Evolutionary conservation across 2,113 vertebrate species (phyloP), one percentile per base, ranked within the genome.

Genomic region (Tyto alba): DNA sequence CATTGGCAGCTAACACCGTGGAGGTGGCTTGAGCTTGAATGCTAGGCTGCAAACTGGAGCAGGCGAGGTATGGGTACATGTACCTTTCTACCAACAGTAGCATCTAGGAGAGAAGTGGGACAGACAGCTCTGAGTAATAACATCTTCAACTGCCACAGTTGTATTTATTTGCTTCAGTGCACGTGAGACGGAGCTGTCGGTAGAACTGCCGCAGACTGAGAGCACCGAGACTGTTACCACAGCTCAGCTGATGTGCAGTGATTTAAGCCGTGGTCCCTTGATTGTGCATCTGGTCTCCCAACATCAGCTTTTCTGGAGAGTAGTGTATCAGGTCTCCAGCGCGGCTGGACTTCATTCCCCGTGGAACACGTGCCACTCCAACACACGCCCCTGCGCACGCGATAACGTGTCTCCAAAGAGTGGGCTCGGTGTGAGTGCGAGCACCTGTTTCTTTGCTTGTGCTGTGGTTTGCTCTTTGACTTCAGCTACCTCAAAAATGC

Each of bases 401-500:
- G 73, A 34, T 68, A 82, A n/a, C 17, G 41, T 38, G 67, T 91
- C 80, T 96, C 96, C 97, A 88, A 88, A 95, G 97, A 95, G 94
- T 66, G 93, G 79, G 87, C 87, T 94, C 45, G 10, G 91, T 76
- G 79, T 87, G 94, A 94, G 84, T 77, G 83, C 12, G 17, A 88
- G 88, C 93, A 76, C 73, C 80, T 89, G 85, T 88, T 92, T 63
- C 95, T 87, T 95, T 73, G 67, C 96, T 68, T 96, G 89, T 94
- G 93, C 96, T 93, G 66, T 96, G 85, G 96, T 92, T 95, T 93
- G 88, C 76, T 93, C 87, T 96, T 91, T 95, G 95, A 97, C 93
- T 97, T 96, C 95, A 97, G 97, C 97, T 98, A 98, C 98, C 98
- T 98, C 96, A 97, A 14, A 96, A 95, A 91, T 77, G 95, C 96